phyloP scores from a whole-genome alignment of 2,888 invertebrate species.

The Agrilus cyanescens region DNA sequence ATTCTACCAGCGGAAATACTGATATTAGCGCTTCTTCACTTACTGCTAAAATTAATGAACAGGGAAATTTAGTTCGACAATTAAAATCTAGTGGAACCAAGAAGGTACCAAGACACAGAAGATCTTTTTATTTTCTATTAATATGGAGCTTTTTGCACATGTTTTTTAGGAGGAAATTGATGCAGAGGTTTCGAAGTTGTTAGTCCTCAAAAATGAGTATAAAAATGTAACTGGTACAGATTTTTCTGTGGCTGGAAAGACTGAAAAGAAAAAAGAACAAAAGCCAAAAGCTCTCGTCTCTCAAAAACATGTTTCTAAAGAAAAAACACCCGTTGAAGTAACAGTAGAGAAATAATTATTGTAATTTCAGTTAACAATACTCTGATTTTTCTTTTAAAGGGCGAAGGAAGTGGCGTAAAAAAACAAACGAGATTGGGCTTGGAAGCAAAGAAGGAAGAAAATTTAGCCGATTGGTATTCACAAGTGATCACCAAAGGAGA shows the following conservation, averaged over 20 bases:
- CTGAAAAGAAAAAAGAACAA: conserved; percentile 17
- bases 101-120: conserved; percentile 23
- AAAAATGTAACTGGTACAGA: conserved; percentile 41
- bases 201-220: conserved; percentile 50
- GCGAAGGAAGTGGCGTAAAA: conserved; percentile 48
- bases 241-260: conserved; percentile 35
- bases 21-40: conserved; percentile 22
- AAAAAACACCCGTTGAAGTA: conserved; percentile 22
- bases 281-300: conserved; percentile 17
- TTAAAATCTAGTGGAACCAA: conserved; percentile 39
- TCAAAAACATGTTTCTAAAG: conserved; percentile 26
- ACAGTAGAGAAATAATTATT: conserved; percentile 3
- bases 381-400: background rate
- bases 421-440: conserved; percentile 89
- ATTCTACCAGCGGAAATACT: background rate
- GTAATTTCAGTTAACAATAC: background rate
- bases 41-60: conserved; percentile 40
- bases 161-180: conserved; percentile 32
- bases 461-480: conserved; percentile 95
- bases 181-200: conserved; percentile 37
- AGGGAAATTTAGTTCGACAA: conserved; percentile 48
- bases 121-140: too few relatives aligned
- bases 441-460: conserved; percentile 85
- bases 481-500: conserved; percentile 88
- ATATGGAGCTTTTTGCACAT: background rate